These are phyloP conservation scores for Hippasteria phrygiana DNA, from an alignment of 53 echinoderm and acorn worm genomes.

Conservation along the genomic window DNA sequence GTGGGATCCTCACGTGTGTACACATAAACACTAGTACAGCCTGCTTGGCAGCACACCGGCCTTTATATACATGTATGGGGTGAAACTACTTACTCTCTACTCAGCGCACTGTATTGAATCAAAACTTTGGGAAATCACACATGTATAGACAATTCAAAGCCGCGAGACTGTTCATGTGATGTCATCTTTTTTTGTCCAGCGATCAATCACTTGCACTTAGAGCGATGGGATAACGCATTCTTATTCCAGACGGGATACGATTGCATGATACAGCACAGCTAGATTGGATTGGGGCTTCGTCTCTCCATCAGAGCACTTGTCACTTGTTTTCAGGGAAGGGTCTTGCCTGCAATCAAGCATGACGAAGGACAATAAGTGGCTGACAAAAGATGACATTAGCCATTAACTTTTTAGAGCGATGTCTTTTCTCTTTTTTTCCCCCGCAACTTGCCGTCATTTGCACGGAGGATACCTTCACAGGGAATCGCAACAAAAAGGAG, in stretches of 20 bases:
- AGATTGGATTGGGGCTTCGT: conserved; percentile 61
- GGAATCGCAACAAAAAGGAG: background rate
- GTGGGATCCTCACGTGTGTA: conserved; percentile 64
- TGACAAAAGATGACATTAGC: conserved; percentile 70
- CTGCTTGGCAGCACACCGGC: conserved; percentile 26
- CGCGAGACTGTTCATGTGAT: conserved; percentile 42
- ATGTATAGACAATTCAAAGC: conserved; percentile 40
- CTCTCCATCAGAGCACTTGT: conserved; percentile 45
- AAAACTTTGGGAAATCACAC: conserved; percentile 64
- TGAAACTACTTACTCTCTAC: conserved; percentile 36
- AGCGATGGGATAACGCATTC: conserved; percentile 40
- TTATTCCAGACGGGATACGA: conserved; percentile 56
- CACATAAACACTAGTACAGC: conserved; percentile 54
- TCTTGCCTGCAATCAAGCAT: conserved; percentile 54
- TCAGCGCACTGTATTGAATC: conserved; percentile 25
- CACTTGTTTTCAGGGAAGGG: conserved; percentile 63
- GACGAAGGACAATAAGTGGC: conserved; percentile 60
- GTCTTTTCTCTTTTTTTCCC: background rate
- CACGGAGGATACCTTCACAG: conserved; percentile 2
- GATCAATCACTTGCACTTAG: conserved; percentile 68
- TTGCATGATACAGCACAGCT: conserved; percentile 21
- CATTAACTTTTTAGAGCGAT: conserved; percentile 48
- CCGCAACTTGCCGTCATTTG: conserved; percentile 31
- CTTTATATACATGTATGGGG: conserved; percentile 21
- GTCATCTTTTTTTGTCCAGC: conserved; percentile 52